A percentile compares a stretch with the other conserved stretches of the same genome.
phyloP scores from a whole-genome alignment of 2,888 invertebrate genomes.

The Polymixis lichenea region DNA sequence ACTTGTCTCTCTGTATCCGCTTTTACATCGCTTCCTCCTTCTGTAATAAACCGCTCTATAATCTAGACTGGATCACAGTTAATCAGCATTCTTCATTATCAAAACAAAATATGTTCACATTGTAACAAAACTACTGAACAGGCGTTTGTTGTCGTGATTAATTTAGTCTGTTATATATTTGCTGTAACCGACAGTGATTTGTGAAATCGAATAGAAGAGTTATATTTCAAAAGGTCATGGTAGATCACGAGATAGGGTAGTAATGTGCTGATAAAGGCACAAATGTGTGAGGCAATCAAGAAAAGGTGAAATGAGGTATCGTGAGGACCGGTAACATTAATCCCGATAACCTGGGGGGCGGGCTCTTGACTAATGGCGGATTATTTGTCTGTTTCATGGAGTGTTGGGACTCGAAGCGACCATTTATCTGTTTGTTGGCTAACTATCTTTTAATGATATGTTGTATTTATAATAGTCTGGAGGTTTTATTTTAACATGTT shows the following conservation, averaged over 20 bases:
- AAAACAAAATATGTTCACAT: constrained; percentile 47
- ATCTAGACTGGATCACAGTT: constrained; percentile 60
- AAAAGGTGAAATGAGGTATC: constrained; percentile 74
- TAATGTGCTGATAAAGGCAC: constrained; percentile 54
- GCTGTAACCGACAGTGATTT: constrained; percentile 50
- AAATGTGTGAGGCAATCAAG: constrained; percentile 72
- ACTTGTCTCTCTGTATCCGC: constrained; percentile 60
- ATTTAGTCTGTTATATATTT: constrained; percentile 50
- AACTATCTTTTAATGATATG: constrained; percentile 64
- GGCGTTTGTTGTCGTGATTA: constrained; percentile 45
- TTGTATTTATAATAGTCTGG: constrained; percentile 24
- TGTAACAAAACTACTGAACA: constrained; percentile 52
- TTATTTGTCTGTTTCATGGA: constrained; percentile 79
- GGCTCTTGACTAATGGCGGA: constrained; percentile 76
- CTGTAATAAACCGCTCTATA: constrained; percentile 53
- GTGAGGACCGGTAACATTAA: constrained; percentile 72
- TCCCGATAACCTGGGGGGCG: constrained; percentile 78
- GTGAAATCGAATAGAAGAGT: constrained; percentile 39
- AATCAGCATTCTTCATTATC: constrained; percentile 53
- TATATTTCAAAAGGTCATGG: constrained; percentile 28
- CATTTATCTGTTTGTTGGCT: constrained; percentile 65
- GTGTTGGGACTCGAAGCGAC: constrained; percentile 64
- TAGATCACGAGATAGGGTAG: constrained; percentile 38
- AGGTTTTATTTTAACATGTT: constrained; percentile 9
- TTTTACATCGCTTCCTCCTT: constrained; percentile 61